Base-by-base conservation (phyloP, 2,888 invertebrate genomes). In the Drosophila crucigera region DNA sequence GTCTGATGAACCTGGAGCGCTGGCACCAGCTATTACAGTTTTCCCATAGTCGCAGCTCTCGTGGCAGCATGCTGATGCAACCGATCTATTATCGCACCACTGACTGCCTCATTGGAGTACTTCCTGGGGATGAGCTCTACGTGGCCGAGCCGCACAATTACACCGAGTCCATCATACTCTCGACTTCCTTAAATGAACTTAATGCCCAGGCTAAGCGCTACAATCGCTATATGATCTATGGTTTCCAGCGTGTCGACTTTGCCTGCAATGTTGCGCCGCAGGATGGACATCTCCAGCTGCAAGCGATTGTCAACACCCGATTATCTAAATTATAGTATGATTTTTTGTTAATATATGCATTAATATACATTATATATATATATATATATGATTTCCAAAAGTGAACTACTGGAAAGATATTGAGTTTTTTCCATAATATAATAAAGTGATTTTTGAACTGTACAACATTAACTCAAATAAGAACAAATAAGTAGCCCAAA, bases 111-210 rank as follows among this genome's bases (percentile, higher is more conserved):
- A 79, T 96, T 19, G 92, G 93, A 53, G 84, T 95, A 62, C 91
- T 96, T 53, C 96, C 96, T 94, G 96, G 95, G 37, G 94, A 95
- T 83, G 94, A 94, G 69, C 84, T 93, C 19, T 94, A 94, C 87
- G 94, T 94, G 9, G 61, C 82, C 19, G 68, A 92, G n/a, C 92
- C 93, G 0, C 89, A 93, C 16, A 68, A 55, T 14, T 84, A 77
- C 61, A 77, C 70, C 5, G 83, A 92, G 49, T 65, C 83, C 4
- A 84, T 90, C 0, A 73, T 84, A 7, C 35, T 92, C 6, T 41
- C 83, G 4, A 77, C 72, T 30, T 84, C 90, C 19, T 75, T 93
- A 2, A 76, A 83, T 1, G 84, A 92, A 33, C 80, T 94, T n/a
- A 92, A 93, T 28, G 72, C 82, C 16, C 72, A 68, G 33, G 68